Evolutionary conservation across 1,140 invertebrate genomes (phyloP), one percentile per base, ranked within the genome.

Genomic region (Heliconius hewitsoni): DNA sequence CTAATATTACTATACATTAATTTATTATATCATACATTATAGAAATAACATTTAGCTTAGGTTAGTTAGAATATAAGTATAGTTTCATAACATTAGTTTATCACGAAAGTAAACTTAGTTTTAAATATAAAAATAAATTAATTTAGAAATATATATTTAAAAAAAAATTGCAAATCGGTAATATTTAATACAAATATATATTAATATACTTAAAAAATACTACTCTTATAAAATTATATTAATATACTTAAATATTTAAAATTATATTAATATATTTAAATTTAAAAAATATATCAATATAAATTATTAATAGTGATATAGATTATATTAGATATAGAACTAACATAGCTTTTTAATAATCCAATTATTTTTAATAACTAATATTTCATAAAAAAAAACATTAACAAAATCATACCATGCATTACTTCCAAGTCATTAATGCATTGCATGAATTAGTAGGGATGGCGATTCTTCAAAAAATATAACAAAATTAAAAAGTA

Each of bases 311-410:
- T 42, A 42, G 2, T 3, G 42, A 42, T 11, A 42, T 42, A 42
- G 42, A 42, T 13, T 1, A 42, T 42, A 42, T 42, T 42, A 42
- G 11, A 11, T 42, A 42, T 57, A 57, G 55, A 57, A n/a, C 2
- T 57, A 57, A 57, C 55, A 57, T 57, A 57, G 55, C 18, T 57
- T 57, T n/a, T 57, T n/a, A n/a, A 57, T 57, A 57, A 19, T 57
- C 18, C 23, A 23, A n/a, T 23, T 23, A n/a, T 19, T 55, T 19
- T 18, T 19, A 18, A 19, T 19, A 42, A 57, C 2, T 57, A 57
- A 57, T n/a, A 57, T 8, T 23, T 57, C 55, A n/a, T 57, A 30
- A 66, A 66, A 23, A 23, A 60, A 66, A 27, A n/a, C 23, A 66
- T 66, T 11, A 27, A 27, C 57, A 27, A 27, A 60, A 66, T 27